Conservation (phyloP, 1,140 invertebrate species). For the Pogonomyrmex californicus region DNA sequence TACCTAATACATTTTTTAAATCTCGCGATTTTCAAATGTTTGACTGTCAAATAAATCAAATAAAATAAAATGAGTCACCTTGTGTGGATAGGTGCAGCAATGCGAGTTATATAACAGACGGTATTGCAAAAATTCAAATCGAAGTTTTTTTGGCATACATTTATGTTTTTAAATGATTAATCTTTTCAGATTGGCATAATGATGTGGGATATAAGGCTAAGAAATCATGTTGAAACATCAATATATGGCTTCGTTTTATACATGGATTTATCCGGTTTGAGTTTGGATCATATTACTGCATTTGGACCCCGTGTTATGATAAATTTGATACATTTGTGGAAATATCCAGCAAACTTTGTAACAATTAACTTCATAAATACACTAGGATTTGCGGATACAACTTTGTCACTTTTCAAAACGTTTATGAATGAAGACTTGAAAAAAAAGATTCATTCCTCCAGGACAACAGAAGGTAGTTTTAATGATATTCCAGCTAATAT, state of each 20-base stretch:
- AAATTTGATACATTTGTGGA: background rate
- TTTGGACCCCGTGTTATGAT: background rate
- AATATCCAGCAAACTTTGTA: background rate
- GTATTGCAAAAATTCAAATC: too few species aligned
- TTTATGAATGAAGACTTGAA: conserved; percentile 92
- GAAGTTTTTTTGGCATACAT: too few species aligned
- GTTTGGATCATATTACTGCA: background rate
- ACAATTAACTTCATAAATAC: background rate
- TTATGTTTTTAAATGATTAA: too few species aligned
- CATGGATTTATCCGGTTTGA: background rate
- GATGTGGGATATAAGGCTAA: background rate
- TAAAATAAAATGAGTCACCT: too few species aligned
- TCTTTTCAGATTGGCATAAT: too few species aligned
- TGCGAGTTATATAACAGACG: too few species aligned
- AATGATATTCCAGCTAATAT: conserved; percentile 85
- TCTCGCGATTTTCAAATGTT: too few species aligned
- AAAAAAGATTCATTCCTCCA: conserved; percentile 86
- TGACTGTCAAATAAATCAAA: too few species aligned
- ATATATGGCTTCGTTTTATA: background rate
- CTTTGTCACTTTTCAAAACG: conserved; percentile 90
- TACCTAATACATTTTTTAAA: too few species aligned
- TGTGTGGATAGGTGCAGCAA: too few species aligned
- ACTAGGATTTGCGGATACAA: conserved; percentile 77
- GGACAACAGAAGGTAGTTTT: conserved; percentile 80
- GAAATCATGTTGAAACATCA: background rate